Evolutionary conservation across 2,888 invertebrate genomes (phyloP).

Genomic region (Drosophila nigricruria): DNA sequence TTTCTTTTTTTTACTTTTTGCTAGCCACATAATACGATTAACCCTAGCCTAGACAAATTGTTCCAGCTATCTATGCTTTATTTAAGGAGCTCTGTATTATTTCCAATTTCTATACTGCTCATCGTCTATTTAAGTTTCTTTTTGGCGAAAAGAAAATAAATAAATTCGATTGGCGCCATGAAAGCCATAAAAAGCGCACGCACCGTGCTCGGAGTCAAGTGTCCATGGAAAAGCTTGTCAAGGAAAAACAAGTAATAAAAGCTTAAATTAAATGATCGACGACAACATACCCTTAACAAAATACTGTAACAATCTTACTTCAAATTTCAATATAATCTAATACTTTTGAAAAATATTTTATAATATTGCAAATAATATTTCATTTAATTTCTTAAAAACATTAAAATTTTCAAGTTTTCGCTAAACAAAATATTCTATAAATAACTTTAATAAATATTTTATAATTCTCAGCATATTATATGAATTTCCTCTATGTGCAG

Average conservation of each 20-base stretch:
- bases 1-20: background rate
- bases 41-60: conserved; percentile 31
- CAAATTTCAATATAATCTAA: no score
- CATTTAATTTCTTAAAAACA: no score
- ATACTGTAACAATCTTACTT: background rate
- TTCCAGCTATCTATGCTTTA: background rate
- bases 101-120: conserved; percentile 40
- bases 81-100: background rate
- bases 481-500: background rate
- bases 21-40: conserved; percentile 19
- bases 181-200: conserved; percentile 68
- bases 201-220: conserved; percentile 36
- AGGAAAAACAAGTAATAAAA: conserved; percentile 32
- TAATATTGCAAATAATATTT: background rate
- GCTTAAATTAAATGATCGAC: background rate
- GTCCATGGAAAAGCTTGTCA: conserved; percentile 30
- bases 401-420: background rate
- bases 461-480: background rate
- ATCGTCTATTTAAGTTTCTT: conserved; percentile 44
- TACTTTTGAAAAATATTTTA: background rate
- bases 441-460: background rate
- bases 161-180: conserved; percentile 67
- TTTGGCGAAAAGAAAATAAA: conserved; percentile 2
- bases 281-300: conserved; percentile 6
- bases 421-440: background rate